phyloP scores from a whole-genome alignment of 2,888 invertebrate species.

The Ophraella communa region DNA sequence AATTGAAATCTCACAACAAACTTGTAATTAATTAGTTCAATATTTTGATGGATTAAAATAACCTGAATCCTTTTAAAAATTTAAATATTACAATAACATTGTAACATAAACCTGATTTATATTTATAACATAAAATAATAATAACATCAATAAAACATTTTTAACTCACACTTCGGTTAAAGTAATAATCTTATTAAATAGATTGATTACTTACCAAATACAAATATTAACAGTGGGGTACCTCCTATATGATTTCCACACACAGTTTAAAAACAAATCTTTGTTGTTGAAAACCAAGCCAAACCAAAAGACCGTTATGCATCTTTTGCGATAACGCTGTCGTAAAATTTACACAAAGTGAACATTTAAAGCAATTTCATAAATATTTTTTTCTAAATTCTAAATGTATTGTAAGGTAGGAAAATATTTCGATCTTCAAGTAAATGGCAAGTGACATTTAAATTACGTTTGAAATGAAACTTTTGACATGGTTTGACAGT shows the following conservation, averaged over 20 bases:
- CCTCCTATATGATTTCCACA: constrained; percentile 26
- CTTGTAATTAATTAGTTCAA: too few relatives aligned
- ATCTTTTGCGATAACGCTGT: constrained; percentile 11
- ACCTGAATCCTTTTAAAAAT: too few relatives aligned
- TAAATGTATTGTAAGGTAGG: too few relatives aligned
- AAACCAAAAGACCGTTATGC: constrained; percentile 8
- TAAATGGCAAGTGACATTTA: constrained; percentile 22
- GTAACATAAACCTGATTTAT: not conserved
- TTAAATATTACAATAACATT: not conserved
- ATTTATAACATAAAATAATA: not conserved
- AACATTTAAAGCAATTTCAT: constrained; percentile 3
- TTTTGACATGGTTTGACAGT: not conserved
- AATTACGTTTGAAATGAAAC: constrained; percentile 11
- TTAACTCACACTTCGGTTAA: not conserved
- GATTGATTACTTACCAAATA: constrained; percentile 24
- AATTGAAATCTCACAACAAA: too few relatives aligned
- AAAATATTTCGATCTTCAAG: constrained; percentile 11
- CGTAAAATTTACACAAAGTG: constrained; percentile 3
- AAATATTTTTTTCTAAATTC: constrained; percentile 15
- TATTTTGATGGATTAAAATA: too few relatives aligned
- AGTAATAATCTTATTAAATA: not conserved
- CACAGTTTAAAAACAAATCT: constrained; percentile 16
- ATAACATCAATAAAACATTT: not conserved
- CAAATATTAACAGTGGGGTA: constrained; percentile 13
- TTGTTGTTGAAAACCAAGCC: constrained; percentile 6